Evolutionary conservation across 2,797 vertebrate species (phyloP), one percentile per base, ranked within the genome.

Genomic region (Falco rusticolus): DNA sequence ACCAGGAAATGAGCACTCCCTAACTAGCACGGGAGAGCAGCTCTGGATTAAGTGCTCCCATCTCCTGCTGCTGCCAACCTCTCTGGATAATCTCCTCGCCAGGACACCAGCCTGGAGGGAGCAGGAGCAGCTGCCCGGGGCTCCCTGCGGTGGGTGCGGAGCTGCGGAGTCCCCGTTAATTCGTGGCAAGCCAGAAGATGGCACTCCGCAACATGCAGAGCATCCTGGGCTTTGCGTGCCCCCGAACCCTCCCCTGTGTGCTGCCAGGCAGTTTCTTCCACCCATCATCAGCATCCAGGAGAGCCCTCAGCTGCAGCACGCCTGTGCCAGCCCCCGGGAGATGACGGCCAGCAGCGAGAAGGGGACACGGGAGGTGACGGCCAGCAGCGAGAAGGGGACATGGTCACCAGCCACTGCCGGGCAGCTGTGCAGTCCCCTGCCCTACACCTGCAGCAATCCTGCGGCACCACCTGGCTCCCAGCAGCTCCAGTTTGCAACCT

Each of bases 91-190:
- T 47, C 45, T 53, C 84, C 90, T 48, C 59, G 16, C 1, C 3
- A 5, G 22, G 34, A 17, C 37, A 69, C 7, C 61, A 70, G 45
- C 79, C 60, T 5, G 5, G 47, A 77, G 78, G 60, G 64, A 72
- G 39, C 31, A 45, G 80, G 4, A 90, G 54, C 75, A 60, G 56
- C 78, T 37, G 28, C 16, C 54, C 47, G 3, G 2, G 20, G 33
- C 20, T 50, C 81, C 63, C 84, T 5, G 0, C 1, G 28, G 82
- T 33, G 1, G 2, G 22, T 2, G 4, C 2, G 0, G 18, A 66
- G 72, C 37, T 41, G 39, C 1, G 4, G 57, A 93, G 11, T 10
- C 50, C 65, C 76, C 61, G 72, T 43, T 5, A 54, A 87, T 82
- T 57, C 80, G 0, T 45, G 18, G 17, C 48, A 13, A 86, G 66